Evolutionary conservation across 2,113 vertebrate species (phyloP).

Genomic region (Arvicanthis niloticus): DNA sequence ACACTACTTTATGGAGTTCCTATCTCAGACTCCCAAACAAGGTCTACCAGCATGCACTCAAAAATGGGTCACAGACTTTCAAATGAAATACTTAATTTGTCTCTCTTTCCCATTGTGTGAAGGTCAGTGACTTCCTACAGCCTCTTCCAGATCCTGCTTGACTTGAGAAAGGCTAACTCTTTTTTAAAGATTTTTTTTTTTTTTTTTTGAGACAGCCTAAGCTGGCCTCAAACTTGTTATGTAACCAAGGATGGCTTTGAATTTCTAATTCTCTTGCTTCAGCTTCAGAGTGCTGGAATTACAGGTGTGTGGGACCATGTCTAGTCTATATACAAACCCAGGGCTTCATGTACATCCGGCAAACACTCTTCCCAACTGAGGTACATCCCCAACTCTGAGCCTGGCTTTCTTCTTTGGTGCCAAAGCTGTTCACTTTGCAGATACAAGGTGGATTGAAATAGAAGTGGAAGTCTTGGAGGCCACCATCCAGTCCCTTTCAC

Average conservation of each 20-base stretch:
- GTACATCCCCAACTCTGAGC: not conserved
- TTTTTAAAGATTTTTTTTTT: not conserved
- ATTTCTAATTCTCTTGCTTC: not conserved
- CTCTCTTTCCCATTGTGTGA: rapidly evolving
- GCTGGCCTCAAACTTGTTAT: not conserved
- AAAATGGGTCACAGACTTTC: not conserved
- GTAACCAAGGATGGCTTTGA: not conserved
- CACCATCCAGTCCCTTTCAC: not conserved
- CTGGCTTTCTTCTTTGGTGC: not conserved
- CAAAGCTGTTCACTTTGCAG: not conserved
- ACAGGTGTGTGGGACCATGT: not conserved
- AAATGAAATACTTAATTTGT: not conserved
- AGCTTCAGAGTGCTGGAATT: not conserved
- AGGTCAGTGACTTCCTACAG: not conserved
- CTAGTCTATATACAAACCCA: not conserved
- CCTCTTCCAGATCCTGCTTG: not conserved
- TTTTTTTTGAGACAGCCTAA: not conserved
- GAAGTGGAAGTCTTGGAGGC: not conserved
- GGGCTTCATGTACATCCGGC: not conserved
- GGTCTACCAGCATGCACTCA: rapidly evolving
- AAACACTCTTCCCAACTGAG: not conserved
- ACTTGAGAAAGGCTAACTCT: not conserved
- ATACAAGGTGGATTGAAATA: not conserved
- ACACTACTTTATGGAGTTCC: too few relatives aligned
- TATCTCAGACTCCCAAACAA: not conserved